These are phyloP conservation scores for Apistogramma diplotaenia DNA, from an alignment of 2,113 vertebrate genomes.

Conservation along the genomic window DNA sequence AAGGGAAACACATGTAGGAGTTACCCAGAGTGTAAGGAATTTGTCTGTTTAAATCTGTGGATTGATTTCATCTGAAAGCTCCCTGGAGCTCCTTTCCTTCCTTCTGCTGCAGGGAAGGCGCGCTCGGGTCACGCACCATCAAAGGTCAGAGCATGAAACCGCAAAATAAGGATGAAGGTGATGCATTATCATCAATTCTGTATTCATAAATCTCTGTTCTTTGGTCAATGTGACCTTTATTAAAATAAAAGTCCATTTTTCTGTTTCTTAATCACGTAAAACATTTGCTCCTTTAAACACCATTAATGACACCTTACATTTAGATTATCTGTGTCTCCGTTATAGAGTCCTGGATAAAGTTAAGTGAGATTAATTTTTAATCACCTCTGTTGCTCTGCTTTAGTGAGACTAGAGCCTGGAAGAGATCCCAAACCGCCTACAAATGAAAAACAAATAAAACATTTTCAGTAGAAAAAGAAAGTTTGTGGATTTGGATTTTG, in stretches of 20 bases:
- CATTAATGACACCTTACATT: background rate
- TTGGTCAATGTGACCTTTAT: background rate
- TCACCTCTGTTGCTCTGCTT: background rate
- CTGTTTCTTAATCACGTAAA: background rate
- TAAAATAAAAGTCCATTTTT: background rate
- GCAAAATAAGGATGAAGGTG: background rate
- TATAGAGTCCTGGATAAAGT: background rate
- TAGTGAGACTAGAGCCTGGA: background rate
- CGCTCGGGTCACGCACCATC: background rate
- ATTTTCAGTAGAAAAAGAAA: background rate
- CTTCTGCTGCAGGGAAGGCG: background rate
- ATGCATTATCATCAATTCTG: background rate
- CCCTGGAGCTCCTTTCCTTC: background rate
- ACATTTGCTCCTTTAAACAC: background rate
- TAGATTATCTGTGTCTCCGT: background rate
- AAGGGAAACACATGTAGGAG: background rate
- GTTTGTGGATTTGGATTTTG: no score
- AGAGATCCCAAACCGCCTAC: background rate
- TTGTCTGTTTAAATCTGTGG: slow-evolving; percentile 7
- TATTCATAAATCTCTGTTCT: background rate
- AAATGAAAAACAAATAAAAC: background rate
- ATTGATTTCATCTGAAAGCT: slow-evolving; percentile 16
- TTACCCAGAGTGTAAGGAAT: background rate
- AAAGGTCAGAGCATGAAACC: background rate
- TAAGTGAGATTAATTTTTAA: background rate